Percentiles rank a stretch among this genome's conserved stretches.
Conservation (phyloP, 2,113 vertebrate species). For the Paralichthys olivaceus region DNA sequence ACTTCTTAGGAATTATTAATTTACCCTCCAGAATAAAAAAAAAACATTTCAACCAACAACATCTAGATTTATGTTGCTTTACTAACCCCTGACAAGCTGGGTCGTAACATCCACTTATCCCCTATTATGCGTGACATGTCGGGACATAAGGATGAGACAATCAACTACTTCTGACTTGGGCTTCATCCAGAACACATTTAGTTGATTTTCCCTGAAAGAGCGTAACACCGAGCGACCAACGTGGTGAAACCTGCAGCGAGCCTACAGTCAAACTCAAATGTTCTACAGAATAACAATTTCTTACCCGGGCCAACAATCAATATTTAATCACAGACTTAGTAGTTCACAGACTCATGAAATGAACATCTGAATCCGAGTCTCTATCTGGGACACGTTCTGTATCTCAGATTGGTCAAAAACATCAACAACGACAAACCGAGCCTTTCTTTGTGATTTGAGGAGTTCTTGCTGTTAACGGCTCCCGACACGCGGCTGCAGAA, state of each 20-base stretch:
- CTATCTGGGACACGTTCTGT: constrained; percentile 25
- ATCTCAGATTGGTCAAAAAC: constrained; percentile 25
- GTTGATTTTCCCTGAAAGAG: constrained; percentile 16
- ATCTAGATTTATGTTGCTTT: too few species aligned
- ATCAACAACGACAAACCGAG: constrained; percentile 31
- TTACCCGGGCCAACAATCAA: constrained; percentile 49
- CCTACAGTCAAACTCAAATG: constrained; percentile 26
- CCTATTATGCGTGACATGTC: not conserved
- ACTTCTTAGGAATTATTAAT: too few species aligned
- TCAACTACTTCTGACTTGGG: not conserved
- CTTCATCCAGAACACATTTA: not conserved
- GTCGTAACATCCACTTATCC: not conserved
- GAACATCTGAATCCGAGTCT: constrained; percentile 41
- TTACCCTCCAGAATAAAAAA: not conserved
- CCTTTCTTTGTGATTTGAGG: constrained; percentile 2
- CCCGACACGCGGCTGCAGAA: constrained; percentile 4
- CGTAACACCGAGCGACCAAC: constrained; percentile 15
- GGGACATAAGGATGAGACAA: not conserved
- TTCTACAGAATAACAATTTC: constrained; percentile 45
- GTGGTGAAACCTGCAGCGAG: constrained; percentile 6
- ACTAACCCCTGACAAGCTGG: too few species aligned
- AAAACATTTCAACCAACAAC: too few species aligned
- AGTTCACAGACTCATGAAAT: constrained; percentile 45
- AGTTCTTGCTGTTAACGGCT: not conserved
- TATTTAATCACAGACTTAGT: constrained; percentile 56